These are phyloP conservation scores for Andrena fulva DNA, from an alignment of 2,888 invertebrate genomes.

Conservation along the genomic window DNA sequence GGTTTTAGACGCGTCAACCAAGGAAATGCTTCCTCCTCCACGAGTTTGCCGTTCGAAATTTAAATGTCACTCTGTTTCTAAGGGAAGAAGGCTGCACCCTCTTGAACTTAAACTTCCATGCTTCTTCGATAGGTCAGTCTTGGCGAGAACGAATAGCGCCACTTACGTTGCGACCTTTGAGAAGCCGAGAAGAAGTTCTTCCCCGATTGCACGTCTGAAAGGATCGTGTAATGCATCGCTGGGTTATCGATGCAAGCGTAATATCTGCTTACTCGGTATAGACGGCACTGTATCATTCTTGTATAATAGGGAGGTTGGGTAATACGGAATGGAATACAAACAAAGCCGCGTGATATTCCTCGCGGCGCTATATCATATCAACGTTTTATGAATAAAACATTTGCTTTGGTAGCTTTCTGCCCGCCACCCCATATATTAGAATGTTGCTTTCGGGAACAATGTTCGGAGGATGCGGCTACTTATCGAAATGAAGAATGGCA, in stretches of 20 bases:
- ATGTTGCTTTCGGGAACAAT: slow-evolving; percentile 47
- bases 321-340: slow-evolving; percentile 62
- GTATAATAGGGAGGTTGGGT: slow-evolving; percentile 54
- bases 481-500: slow-evolving; percentile 49
- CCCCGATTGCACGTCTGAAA: slow-evolving; percentile 4
- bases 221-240: slow-evolving; percentile 11
- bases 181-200: not conserved
- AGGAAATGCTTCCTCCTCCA: not conserved
- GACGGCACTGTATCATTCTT: slow-evolving; percentile 51
- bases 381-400: slow-evolving; percentile 64
- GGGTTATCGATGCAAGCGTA: slow-evolving; percentile 38
- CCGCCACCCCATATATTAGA: slow-evolving; percentile 50
- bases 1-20: not conserved
- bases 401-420: slow-evolving; percentile 49
- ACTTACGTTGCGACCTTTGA: slow-evolving; percentile 30
- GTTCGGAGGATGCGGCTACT: slow-evolving; percentile 38
- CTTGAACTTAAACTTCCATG: slow-evolving; percentile 2
- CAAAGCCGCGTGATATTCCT: slow-evolving; percentile 57
- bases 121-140: slow-evolving; percentile 35
- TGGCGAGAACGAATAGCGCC: not conserved
- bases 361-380: slow-evolving; percentile 54
- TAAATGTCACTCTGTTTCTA: slow-evolving; percentile 35
- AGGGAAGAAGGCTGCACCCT: slow-evolving; percentile 2
- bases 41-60: not conserved
- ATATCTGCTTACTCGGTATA: slow-evolving; percentile 42